Evolutionary conservation across 2,113 vertebrate genomes (phyloP).

Genomic region (Balaenoptera acutorostrata): DNA sequence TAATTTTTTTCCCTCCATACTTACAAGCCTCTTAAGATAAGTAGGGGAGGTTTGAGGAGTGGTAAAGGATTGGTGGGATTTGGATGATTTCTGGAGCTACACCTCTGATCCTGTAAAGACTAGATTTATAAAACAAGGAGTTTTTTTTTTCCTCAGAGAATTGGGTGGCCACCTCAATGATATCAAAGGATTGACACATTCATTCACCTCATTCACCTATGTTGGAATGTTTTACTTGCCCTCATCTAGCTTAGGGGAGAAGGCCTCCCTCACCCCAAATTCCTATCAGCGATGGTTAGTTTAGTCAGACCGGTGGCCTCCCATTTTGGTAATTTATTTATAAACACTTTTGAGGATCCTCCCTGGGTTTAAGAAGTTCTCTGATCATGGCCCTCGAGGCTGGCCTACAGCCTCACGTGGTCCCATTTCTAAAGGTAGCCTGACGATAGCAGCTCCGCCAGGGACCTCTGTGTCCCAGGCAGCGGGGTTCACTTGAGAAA

Average conservation of each 20-base stretch:
- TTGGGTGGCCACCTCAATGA: neutral
- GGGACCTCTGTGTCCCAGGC: neutral
- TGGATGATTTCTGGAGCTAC: neutral
- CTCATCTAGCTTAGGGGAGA: neutral
- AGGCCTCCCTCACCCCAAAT: neutral
- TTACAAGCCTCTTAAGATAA: too few species aligned
- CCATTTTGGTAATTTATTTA: neutral
- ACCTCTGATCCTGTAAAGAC: neutral
- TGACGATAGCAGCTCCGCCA: neutral
- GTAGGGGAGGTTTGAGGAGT: too few species aligned
- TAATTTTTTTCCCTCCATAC: too few species aligned
- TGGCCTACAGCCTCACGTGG: neutral
- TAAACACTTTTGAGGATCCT: neutral
- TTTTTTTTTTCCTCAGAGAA: neutral
- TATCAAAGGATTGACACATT: neutral
- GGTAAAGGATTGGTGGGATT: too few species aligned
- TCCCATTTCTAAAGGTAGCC: neutral
- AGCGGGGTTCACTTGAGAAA: neutral
- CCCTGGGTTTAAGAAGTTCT: neutral
- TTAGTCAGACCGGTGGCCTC: neutral
- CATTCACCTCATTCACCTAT: neutral
- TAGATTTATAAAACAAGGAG: neutral
- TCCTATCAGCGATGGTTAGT: neutral
- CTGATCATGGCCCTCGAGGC: neutral
- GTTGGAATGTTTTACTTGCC: neutral